A percentile compares a stretch with the other conserved stretches of the same genome.
Evolutionary conservation across 2,113 vertebrate genomes (phyloP).

Genomic region (Misgurnus anguillicaudatus): DNA sequence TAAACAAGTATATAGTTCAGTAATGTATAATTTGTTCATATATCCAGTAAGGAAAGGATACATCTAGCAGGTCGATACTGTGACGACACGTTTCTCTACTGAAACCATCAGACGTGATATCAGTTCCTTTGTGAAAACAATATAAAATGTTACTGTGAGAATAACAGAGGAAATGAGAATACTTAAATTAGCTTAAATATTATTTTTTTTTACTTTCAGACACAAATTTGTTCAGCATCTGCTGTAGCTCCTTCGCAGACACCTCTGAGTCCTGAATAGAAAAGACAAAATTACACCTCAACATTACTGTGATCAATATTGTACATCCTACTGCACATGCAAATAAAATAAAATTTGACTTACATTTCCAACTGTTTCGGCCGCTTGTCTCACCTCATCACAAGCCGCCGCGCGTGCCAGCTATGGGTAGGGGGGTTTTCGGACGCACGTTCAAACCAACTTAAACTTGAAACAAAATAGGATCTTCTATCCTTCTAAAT

Average conservation of each 20-base stretch:
- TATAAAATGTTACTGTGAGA: conserved; percentile 1
- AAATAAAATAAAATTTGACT: too few species aligned
- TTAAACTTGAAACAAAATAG: too few species aligned
- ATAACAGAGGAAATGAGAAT: background rate
- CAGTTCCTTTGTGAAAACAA: conserved; percentile 44
- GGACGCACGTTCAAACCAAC: too few species aligned
- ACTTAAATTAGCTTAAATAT: background rate
- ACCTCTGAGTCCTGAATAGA: too few species aligned
- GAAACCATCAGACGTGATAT: conserved; percentile 49
- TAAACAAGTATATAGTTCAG: too few species aligned
- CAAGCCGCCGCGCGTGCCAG: too few species aligned
- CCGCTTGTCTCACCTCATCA: too few species aligned
- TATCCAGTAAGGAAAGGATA: conserved; percentile 78
- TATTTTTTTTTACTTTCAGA: conserved; percentile 67
- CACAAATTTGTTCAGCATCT: conserved; percentile 73
- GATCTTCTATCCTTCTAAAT: too few species aligned
- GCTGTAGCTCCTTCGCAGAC: conserved; percentile 64
- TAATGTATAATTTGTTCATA: background rate
- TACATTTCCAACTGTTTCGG: too few species aligned
- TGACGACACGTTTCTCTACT: conserved; percentile 86
- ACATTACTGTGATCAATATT: too few species aligned
- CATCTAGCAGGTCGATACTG: conserved; percentile 87
- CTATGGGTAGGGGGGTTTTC: too few species aligned
- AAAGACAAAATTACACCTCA: conserved; percentile 61
- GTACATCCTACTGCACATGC: too few species aligned